Evolutionary conservation across 2,113 vertebrate genomes (phyloP), one percentile per base, ranked within the genome.

Genomic region (Mugil cephalus): DNA sequence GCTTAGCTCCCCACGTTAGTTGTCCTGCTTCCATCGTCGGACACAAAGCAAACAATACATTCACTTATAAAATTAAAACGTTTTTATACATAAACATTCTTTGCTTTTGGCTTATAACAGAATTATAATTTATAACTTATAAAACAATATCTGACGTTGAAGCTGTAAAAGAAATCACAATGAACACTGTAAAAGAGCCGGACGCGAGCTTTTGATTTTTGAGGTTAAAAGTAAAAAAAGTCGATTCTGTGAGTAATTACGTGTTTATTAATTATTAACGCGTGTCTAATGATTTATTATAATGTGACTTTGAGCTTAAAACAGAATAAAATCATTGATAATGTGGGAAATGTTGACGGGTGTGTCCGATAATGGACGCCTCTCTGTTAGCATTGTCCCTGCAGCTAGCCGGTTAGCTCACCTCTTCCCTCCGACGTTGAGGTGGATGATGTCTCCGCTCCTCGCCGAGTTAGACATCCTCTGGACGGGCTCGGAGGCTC

Each of bases 391-490:
- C 77, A 14, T 47, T 17, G 30, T 30, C 24, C 45, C 40, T 14
- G 47, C 51, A 7, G 30, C 11, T 71, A 69, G 60, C 43, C 8
- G 24, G 39, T 42, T 69, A 86, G 68, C 65, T 88, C 88, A 93
- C 94, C 94, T 89, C 70, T 94, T 94, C 19, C 94, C 94, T 5
- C 94, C 94, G 17, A 95, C 94, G n/a, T 95, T 95, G 42, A 95
- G 84, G 80, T 95, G 94, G 75, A 95, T 93, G 48, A 95, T 94
- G 43, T 95, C 94, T 1, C 94, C 94, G 24, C 86, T 93, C 70
- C 91, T 77, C n/a, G 79, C 54, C 64, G 86, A 1, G 68, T 38
- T 65, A 1, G 75, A 63, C 87, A 84, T 89, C 65, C 13, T 85
- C 19, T 4, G 34, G 1, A 8, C 4, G 24, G 24, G 2, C 10